Conservation (phyloP, 2,797 vertebrate species). For the Poecile montanus region DNA sequence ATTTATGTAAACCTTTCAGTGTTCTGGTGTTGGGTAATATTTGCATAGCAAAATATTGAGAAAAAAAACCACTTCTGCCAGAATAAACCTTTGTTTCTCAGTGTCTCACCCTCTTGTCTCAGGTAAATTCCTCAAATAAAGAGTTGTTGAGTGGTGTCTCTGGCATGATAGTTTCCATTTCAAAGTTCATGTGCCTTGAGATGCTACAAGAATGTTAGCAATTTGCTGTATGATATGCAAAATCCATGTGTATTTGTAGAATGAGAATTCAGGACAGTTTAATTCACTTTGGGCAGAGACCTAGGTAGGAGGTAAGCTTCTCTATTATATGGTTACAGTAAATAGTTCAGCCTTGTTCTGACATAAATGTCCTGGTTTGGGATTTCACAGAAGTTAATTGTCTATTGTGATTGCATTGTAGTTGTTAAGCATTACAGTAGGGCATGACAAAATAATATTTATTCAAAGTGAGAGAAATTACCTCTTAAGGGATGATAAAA, state of each 20-base stretch:
- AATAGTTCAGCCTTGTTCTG: constrained; percentile 63
- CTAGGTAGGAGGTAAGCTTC: constrained; percentile 44
- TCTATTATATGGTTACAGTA: constrained; percentile 48
- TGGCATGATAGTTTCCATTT: constrained; percentile 47
- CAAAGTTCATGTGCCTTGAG: constrained; percentile 17
- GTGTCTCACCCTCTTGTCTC: neutral
- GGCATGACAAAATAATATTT: constrained; percentile 23
- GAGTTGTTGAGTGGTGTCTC: neutral
- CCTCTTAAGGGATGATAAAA: neutral
- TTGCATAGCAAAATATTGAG: neutral
- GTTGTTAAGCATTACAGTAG: neutral
- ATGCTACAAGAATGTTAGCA: constrained; percentile 18
- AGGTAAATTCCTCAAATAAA: constrained; percentile 48
- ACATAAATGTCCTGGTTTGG: constrained; percentile 40
- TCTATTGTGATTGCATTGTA: constrained; percentile 32
- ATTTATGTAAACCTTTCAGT: constrained; percentile 7
- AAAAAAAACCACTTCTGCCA: constrained; percentile 5
- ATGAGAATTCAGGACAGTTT: constrained; percentile 33
- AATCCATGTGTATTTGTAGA: constrained; percentile 44
- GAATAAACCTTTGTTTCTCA: constrained; percentile 22
- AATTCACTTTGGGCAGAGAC: constrained; percentile 61
- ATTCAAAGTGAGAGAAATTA: constrained; percentile 22
- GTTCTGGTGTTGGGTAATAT: constrained; percentile 23
- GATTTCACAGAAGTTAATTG: constrained; percentile 72
- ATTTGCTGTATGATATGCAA: constrained; percentile 55